These are phyloP conservation scores for Drosophila pectinifera DNA, from an alignment of 1,140 invertebrate genomes.

Conservation along the genomic window DNA sequence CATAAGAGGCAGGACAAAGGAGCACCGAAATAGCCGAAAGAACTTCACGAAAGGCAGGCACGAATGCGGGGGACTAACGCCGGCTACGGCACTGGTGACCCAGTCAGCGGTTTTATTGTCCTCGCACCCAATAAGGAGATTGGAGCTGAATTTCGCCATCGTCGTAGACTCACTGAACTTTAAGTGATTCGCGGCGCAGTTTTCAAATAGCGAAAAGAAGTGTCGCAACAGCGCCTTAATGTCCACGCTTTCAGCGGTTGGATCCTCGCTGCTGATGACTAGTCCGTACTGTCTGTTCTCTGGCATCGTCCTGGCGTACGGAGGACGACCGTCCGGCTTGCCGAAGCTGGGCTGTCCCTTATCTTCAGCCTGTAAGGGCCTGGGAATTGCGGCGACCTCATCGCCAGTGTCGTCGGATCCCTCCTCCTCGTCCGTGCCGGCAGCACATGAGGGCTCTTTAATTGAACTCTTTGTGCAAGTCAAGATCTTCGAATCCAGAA, in stretches of 20 bases:
- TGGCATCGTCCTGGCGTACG: constrained; percentile 26
- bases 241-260: constrained; percentile 1
- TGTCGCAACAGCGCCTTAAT: constrained; percentile 19
- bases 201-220: constrained; percentile 26
- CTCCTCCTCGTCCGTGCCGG: background rate
- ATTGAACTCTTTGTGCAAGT: background rate
- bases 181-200: background rate
- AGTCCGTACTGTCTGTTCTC: constrained; percentile 34
- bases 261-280: constrained; percentile 25
- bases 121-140: constrained; percentile 38
- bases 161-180: constrained; percentile 34
- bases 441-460: background rate
- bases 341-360: background rate
- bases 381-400: too few relatives aligned
- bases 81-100: constrained; percentile 22
- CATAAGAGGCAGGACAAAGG: constrained; percentile 34
- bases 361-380: background rate
- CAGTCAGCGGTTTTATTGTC: constrained; percentile 43
- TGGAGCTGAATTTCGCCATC: constrained; percentile 6
- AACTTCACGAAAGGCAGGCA: constrained; percentile 35
- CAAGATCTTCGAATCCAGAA: background rate
- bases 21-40: constrained; percentile 15
- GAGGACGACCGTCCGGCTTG: background rate
- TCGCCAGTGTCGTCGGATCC: background rate
- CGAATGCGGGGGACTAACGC: constrained; percentile 10